Percentiles rank a stretch among this genome's conserved stretches.
Conservation (phyloP, 1,140 invertebrate species). For the Megathymus violae region DNA sequence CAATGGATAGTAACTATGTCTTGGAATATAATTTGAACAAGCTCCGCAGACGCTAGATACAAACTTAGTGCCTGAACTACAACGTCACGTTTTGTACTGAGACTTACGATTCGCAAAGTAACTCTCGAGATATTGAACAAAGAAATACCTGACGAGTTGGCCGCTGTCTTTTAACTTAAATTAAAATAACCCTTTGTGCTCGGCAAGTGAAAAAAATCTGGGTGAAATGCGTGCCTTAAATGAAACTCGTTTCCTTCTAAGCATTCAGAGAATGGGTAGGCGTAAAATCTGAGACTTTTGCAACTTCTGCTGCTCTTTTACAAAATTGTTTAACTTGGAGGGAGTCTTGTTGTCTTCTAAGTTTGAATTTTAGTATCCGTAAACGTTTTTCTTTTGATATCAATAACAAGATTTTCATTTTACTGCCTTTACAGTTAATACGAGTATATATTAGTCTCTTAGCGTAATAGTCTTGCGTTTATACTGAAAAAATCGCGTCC, state of each 20-base stretch:
- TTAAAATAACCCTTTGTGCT: constrained; percentile 12
- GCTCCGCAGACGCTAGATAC: background rate
- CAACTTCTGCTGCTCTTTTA: background rate
- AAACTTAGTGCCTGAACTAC: constrained; percentile 12
- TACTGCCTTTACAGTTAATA: no score
- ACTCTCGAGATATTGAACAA: constrained; percentile 30
- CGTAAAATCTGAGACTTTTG: background rate
- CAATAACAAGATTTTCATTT: no score
- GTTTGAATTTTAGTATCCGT: constrained; percentile 7
- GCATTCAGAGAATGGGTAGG: background rate
- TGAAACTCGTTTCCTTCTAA: background rate
- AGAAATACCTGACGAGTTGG: constrained; percentile 30
- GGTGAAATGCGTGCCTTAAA: background rate
- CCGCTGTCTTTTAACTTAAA: constrained; percentile 28
- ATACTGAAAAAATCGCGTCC: no score
- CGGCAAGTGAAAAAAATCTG: background rate
- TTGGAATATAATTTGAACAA: background rate
- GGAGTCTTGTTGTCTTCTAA: background rate
- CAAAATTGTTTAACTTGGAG: background rate
- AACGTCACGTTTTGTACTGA: constrained; percentile 27
- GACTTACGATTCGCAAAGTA: constrained; percentile 25
- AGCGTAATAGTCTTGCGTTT: no score
- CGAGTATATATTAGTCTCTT: no score
- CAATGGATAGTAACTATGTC: background rate
- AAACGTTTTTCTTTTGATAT: no score